These are phyloP conservation scores for Lasioglossum malachurum DNA, from an alignment of 2,888 invertebrate species.

Conservation along the genomic window DNA sequence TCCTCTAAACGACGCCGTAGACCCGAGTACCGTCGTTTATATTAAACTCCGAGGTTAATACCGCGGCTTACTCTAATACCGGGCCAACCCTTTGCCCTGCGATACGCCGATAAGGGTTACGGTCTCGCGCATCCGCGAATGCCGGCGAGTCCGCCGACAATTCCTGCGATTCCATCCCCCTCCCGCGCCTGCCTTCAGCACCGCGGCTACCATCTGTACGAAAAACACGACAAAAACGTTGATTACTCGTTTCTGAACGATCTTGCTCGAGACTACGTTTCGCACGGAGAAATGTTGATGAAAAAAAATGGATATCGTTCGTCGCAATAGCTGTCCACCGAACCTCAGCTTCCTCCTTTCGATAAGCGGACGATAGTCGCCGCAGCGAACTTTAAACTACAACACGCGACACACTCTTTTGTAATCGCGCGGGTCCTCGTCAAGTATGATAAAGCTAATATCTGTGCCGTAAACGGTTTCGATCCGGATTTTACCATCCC, in stretches of 20 bases:
- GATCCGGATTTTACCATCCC: not conserved
- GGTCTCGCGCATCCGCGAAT: slow-evolving; percentile 75
- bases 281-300: not conserved
- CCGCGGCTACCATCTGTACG: not conserved
- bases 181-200: not conserved
- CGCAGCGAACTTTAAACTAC: not conserved
- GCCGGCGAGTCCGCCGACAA: slow-evolving; percentile 23
- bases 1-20: slow-evolving; percentile 30
- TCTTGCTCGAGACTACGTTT: not conserved
- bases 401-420: not conserved
- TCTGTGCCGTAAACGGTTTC: not conserved
- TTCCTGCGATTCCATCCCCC: slow-evolving; percentile 7
- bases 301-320: not conserved
- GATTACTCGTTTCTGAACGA: not conserved
- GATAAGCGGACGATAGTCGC: not conserved
- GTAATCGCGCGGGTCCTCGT: not conserved
- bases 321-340: not conserved
- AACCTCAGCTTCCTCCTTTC: not conserved
- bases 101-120: slow-evolving; percentile 82
- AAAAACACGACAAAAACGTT: not conserved
- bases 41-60: slow-evolving; percentile 83
- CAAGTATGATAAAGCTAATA: not conserved
- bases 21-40: slow-evolving; percentile 77
- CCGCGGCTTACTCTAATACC: slow-evolving; percentile 82
- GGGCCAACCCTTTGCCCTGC: slow-evolving; percentile 82